Base-by-base conservation (phyloP, 2,888 invertebrate species). In the Tachina lurida region DNA sequence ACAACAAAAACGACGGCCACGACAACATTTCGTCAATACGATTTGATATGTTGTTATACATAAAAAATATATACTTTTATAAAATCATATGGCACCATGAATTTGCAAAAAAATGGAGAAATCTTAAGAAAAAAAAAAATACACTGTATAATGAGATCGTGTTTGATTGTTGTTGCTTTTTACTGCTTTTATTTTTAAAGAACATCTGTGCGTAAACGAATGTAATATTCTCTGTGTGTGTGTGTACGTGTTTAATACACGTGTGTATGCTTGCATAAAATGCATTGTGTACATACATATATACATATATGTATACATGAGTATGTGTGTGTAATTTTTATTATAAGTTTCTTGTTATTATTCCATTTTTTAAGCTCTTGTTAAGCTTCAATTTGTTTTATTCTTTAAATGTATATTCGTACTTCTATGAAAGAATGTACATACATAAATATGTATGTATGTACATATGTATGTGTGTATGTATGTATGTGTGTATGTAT, bases 81-180 rank as follows among this genome's bases (percentile, higher is more conserved):
- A 65, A 83, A 58, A 83, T 83, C 82, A 83, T 76, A 77, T 76
- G 70, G 70, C 63, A 77, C 58, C 5, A 49, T 77, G 41, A 74
- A 78, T 71, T 79, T 84, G 70, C 82, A 49, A 82, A 62, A 54
- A 60, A 75, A 75, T 52, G 67, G 41, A 17, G 58, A 12, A 56
- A 39, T 12, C n/a, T 63, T 8, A 52, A 60, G 71, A 10, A 19
- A 4, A 4, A 39, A 43, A 54, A 54, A 22, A 47, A 19, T n/a
- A 39, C 31, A 17, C 2, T 45, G 31, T 56, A 58, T 41, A 68
- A 81, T 41, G 63, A 75, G 68, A 78, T 67, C 70, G 62, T 41
- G 15, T 17, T 54, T 67, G 39, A 13, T 62, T 74, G 60, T 75
- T 67, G 70, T 67, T 76, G 79, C n/a, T 49, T 73, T 81, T 75